Conservation (phyloP, 2,888 invertebrate genomes). For the Ashinkailepas kermadecensis region DNA sequence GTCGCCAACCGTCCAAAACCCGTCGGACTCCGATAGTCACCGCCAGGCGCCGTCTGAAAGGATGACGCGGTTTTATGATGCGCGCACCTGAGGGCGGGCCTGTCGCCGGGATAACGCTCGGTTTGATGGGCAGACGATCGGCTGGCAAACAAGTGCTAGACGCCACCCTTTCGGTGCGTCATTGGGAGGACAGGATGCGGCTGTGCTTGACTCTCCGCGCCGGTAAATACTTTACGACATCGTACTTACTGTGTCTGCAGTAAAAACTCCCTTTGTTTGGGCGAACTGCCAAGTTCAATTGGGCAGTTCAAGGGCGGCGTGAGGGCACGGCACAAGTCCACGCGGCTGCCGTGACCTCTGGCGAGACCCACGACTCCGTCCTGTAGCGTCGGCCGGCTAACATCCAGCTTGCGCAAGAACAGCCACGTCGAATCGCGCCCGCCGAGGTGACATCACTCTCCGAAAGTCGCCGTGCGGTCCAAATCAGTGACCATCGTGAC, state of each 20-base stretch:
- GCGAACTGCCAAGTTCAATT: background rate
- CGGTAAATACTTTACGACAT: background rate
- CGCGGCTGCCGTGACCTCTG: no score
- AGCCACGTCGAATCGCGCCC: background rate
- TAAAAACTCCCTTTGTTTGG: background rate
- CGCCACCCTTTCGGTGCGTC: background rate
- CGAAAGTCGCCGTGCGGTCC: background rate
- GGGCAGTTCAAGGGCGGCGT: no score
- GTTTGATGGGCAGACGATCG: background rate
- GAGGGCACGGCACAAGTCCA: no score
- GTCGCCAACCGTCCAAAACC: no score
- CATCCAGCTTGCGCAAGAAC: background rate
- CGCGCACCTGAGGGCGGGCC: background rate
- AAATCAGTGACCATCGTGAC: background rate
- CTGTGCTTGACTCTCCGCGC: background rate
- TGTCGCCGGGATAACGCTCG: background rate
- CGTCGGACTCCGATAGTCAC: no score
- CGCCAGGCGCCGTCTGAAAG: background rate
- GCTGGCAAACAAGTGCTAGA: background rate
- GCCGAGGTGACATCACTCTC: background rate
- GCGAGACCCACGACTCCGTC: no score
- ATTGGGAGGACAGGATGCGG: background rate
- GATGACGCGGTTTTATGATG: conserved; percentile 3
- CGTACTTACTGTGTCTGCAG: background rate
- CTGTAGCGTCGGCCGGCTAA: background rate